Conservation (phyloP, 1,140 invertebrate species). For the Brachionus rubens region DNA sequence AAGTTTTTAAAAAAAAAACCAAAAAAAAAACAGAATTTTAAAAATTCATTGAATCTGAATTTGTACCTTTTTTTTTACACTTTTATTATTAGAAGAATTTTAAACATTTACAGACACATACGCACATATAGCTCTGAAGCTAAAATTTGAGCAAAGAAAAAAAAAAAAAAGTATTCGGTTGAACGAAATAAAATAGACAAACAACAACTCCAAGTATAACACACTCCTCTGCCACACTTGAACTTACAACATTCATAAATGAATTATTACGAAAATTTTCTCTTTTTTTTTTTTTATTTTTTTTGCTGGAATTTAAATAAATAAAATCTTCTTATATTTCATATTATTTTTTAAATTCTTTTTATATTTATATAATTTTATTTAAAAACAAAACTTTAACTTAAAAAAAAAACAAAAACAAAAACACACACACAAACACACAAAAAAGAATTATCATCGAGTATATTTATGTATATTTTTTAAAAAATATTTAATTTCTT, state of each 20-base stretch:
- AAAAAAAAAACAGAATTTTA: background rate
- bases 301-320: constrained; percentile 34
- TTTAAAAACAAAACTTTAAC: constrained; percentile 1
- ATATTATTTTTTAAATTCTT: constrained; percentile 2
- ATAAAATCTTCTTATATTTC: constrained; percentile 25
- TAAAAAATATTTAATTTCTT: constrained; percentile 21
- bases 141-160: no score
- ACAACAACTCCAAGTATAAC: background rate
- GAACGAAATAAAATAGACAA: constrained; percentile 28
- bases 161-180: constrained; percentile 31
- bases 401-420: constrained; percentile 15
- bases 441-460: constrained; percentile 2
- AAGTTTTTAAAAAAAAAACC: background rate
- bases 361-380: constrained; percentile 30
- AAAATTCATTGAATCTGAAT: background rate
- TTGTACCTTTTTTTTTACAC: constrained; percentile 16
- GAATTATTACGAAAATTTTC: constrained; percentile 24
- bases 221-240: constrained; percentile 8
- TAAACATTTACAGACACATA: no score
- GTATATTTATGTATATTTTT: constrained; percentile 24
- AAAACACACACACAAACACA: no score
- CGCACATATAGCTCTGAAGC: no score
- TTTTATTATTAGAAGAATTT: no score
- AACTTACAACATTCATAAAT: no score
- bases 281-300: constrained; percentile 4